Conservation (phyloP, 2,113 vertebrate genomes). For the Ictidomys tridecemlineatus region DNA sequence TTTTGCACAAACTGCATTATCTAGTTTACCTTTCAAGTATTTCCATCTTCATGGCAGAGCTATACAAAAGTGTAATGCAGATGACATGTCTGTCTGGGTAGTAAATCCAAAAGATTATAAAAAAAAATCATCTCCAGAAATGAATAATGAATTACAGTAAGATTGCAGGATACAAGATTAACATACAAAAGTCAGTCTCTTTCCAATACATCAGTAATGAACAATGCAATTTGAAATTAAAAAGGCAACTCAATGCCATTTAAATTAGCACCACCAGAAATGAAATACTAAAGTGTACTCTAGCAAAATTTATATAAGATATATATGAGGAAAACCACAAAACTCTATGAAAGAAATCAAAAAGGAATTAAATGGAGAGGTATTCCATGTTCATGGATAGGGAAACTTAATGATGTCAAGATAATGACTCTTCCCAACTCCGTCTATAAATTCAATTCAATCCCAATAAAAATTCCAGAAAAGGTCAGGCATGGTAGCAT, state of each 20-base stretch:
- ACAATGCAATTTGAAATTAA: neutral
- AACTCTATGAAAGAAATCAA: neutral
- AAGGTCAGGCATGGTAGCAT: too few species aligned
- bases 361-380: neutral
- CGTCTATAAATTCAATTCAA: neutral
- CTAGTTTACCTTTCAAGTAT: neutral
- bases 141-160: neutral
- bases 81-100: neutral
- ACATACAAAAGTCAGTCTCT: neutral
- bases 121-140: neutral
- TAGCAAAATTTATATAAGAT: neutral
- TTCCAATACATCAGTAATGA: neutral
- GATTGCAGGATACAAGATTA: neutral
- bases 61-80: neutral
- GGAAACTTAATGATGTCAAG: too few species aligned
- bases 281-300: neutral
- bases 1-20: neutral
- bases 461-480: neutral
- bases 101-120: neutral
- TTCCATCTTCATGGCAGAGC: neutral
- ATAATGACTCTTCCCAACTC: neutral
- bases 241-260: neutral
- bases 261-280: neutral
- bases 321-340: neutral
- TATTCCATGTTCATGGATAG: neutral